Percentiles rank a stretch among this genome's conserved stretches.
Conservation (phyloP, 2,113 vertebrate genomes). For the Nicator chloris region DNA sequence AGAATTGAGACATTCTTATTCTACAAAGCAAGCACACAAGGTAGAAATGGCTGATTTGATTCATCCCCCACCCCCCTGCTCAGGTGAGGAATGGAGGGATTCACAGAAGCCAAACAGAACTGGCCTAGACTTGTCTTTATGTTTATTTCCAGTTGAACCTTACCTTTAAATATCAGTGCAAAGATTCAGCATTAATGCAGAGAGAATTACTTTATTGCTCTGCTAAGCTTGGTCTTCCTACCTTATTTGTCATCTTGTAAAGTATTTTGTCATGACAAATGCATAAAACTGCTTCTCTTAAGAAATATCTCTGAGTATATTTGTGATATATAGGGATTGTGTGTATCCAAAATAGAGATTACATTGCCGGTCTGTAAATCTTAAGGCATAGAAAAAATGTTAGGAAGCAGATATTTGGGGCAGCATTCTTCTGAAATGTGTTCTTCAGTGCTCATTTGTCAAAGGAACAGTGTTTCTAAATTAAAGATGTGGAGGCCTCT, state of each 20-base stretch:
- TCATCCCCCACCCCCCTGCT: too few relatives aligned
- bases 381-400: not conserved
- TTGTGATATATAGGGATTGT: not conserved
- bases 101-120: not conserved
- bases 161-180: not conserved
- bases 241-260: not conserved
- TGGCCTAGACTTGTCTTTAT: not conserved
- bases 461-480: not conserved
- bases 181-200: not conserved
- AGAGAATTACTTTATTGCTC: not conserved
- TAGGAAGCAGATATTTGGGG: not conserved
- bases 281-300: not conserved
- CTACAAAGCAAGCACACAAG: not conserved
- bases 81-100: not conserved
- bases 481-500: not conserved
- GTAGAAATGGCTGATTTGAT: not conserved
- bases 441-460: not conserved
- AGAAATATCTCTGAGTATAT: not conserved
- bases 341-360: not conserved
- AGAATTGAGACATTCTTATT: not conserved
- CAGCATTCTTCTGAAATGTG: not conserved
- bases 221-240: not conserved
- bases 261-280: not conserved
- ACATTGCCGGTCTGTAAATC: not conserved
- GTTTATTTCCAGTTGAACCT: not conserved